Percentiles rank a stretch among this genome's conserved stretches.
Evolutionary conservation across 2,797 vertebrate species (phyloP).

Genomic region (Catharus ustulatus): DNA sequence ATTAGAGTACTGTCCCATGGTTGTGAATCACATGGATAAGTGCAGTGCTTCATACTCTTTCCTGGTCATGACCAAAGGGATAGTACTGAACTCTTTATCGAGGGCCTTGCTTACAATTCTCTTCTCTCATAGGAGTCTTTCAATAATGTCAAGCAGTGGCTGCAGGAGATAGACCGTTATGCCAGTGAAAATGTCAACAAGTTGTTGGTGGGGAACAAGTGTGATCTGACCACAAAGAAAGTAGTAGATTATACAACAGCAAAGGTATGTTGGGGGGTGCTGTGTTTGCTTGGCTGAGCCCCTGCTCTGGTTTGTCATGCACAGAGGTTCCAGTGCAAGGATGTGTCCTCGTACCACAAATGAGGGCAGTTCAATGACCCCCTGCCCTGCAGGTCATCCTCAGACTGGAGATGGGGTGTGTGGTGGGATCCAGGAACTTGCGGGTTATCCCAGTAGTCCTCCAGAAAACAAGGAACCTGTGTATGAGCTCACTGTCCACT

Average conservation of each 20-base stretch:
- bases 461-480: neutral
- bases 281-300: neutral
- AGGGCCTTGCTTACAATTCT: conserved; percentile 12
- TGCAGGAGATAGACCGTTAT: conserved; percentile 98
- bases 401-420: neutral
- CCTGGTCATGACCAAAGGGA: neutral
- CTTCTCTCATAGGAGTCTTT: conserved; percentile 88
- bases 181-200: conserved; percentile 99
- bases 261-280: conserved; percentile 80
- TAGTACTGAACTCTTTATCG: neutral
- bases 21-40: neutral
- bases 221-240: conserved; percentile 98
- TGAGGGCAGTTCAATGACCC: fast-evolving
- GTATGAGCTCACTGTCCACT: conserved; percentile 67
- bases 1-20: fast-evolving
- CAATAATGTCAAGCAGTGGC: conserved; percentile 99
- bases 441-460: fast-evolving
- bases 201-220: conserved; percentile 98
- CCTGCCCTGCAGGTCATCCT: fast-evolving
- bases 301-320: neutral
- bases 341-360: neutral
- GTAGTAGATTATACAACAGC: conserved; percentile 99
- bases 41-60: fast-evolving
- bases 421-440: neutral
- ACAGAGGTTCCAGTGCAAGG: neutral